These are phyloP conservation scores for Tetanocera ferruginea DNA, from an alignment of 2,888 invertebrate species.

Conservation along the genomic window DNA sequence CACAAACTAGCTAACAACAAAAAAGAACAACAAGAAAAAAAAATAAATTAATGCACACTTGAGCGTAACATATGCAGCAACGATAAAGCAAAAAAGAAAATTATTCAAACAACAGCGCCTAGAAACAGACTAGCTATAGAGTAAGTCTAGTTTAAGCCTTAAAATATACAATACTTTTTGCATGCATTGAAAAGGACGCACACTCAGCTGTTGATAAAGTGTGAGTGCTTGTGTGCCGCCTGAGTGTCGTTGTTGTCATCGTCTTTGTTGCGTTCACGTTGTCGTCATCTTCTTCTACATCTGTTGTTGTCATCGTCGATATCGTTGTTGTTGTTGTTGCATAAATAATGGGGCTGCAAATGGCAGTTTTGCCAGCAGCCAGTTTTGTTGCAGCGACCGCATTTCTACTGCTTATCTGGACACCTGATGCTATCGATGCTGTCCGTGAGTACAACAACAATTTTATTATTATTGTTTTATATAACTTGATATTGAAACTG, in stretches of 20 bases:
- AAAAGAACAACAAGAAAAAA: background rate
- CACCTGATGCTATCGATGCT: slow-evolving; percentile 66
- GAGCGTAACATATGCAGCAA: background rate
- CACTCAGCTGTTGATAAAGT: background rate
- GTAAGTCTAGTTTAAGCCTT: slow-evolving; percentile 59
- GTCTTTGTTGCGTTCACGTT: background rate
- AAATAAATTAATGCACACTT: background rate
- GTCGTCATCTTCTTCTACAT: background rate
- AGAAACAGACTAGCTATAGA: slow-evolving; percentile 53
- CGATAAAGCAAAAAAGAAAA: background rate
- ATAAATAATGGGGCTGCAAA: slow-evolving; percentile 70
- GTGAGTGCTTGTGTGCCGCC: background rate
- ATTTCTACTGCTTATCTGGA: slow-evolving; percentile 64
- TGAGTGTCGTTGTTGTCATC: background rate
- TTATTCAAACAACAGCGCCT: slow-evolving; percentile 1
- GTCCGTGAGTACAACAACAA: slow-evolving; percentile 67
- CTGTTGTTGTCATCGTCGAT: background rate
- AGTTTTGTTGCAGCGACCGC: slow-evolving; percentile 65
- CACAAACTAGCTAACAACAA: background rate
- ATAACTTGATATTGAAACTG: background rate
- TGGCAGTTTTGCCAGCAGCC: slow-evolving; percentile 67
- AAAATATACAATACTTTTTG: background rate
- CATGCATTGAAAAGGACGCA: too few relatives aligned
- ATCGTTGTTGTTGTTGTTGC: slow-evolving; percentile 43
- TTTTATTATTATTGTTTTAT: slow-evolving; percentile 26